Conservation (phyloP, 2,113 vertebrate genomes). For the Datnioides undecimradiatus region DNA sequence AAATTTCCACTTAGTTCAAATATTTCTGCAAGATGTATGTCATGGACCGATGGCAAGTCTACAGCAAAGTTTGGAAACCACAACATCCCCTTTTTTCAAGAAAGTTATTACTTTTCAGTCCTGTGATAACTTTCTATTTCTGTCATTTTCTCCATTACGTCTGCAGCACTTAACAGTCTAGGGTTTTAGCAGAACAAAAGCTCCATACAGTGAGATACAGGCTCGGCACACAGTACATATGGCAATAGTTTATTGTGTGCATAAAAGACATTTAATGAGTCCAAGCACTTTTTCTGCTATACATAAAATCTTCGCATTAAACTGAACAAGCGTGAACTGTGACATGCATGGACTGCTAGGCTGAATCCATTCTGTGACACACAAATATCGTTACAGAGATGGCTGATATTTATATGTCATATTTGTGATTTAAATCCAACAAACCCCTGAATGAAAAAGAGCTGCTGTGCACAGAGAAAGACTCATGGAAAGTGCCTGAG, state of each 20-base stretch:
- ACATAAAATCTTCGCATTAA: slow-evolving; percentile 43
- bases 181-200: slow-evolving; percentile 42
- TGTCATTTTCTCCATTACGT: slow-evolving; percentile 62
- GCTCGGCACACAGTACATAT: not conserved
- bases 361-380: not conserved
- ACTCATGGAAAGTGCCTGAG: slow-evolving; percentile 40
- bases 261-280: slow-evolving; percentile 28
- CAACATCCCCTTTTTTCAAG: slow-evolving; percentile 4
- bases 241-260: not conserved
- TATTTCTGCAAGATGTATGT: slow-evolving; percentile 55
- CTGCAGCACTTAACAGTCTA: slow-evolving; percentile 43
- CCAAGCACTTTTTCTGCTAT: slow-evolving; percentile 4
- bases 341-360: not conserved
- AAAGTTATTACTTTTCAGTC: slow-evolving; percentile 55
- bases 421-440: slow-evolving; percentile 23
- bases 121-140: slow-evolving; percentile 56
- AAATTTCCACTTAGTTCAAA: slow-evolving; percentile 53
- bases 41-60: slow-evolving; percentile 40
- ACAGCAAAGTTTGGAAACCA: slow-evolving; percentile 59
- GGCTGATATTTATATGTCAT: not conserved
- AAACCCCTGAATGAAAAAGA: slow-evolving; percentile 27
- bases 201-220: slow-evolving; percentile 25
- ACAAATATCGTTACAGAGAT: slow-evolving; percentile 12
- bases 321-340: slow-evolving; percentile 29
- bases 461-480: slow-evolving; percentile 24